Evolutionary conservation across 1,140 invertebrate genomes (phyloP), one percentile per base, ranked within the genome.

Genomic region (Drosophila virilis): DNA sequence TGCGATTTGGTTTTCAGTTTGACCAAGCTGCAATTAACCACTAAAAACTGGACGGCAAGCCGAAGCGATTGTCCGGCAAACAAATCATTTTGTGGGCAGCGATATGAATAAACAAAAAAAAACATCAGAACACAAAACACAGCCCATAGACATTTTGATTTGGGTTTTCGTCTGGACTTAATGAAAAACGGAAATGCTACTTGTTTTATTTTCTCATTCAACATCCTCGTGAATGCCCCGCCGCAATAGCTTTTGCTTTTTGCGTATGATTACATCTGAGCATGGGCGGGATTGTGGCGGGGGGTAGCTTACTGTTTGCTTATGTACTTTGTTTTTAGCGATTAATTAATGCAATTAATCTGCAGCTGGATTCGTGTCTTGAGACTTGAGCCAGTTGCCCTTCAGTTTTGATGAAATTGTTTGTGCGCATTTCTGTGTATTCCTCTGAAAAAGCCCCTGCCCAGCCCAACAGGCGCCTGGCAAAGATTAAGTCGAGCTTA

Each of bases 171-270:
- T 66, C 69, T 70, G 55, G 37, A 51, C 68, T 81, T 91, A 91
- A 91, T 91, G 80, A 91, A 91, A 91, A 91, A 86, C 89, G 89
- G 89, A 91, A 91, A 91, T 74, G 71, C 84, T 80, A 91, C 78
- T 84, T 91, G 80, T 71, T 66, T 80, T 66, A 71, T 81, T 69
- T 38, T 55, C 60, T 22, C 71, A 59, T 71, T 54, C 72, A 51
- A 50, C 72, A 58, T 77, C 55, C 52, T 59, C 76, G 54, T 71
- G 62, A 62, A 42, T 46, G 2, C n/a, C 28, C 38, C n/a, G 42
- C 52, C 9, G 38, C 42, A 74, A 71, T 69, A 51, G 10, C 22
- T 54, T 57, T 17, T 13, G 15, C 43, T 68, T 68, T 65, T 57
- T 73, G 78, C 79, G 78, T 77, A 61, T 68, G 78, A 67, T 70